Evolutionary conservation across 2,797 vertebrate species (phyloP).

Genomic region (Paramormyrops hopkinsi): DNA sequence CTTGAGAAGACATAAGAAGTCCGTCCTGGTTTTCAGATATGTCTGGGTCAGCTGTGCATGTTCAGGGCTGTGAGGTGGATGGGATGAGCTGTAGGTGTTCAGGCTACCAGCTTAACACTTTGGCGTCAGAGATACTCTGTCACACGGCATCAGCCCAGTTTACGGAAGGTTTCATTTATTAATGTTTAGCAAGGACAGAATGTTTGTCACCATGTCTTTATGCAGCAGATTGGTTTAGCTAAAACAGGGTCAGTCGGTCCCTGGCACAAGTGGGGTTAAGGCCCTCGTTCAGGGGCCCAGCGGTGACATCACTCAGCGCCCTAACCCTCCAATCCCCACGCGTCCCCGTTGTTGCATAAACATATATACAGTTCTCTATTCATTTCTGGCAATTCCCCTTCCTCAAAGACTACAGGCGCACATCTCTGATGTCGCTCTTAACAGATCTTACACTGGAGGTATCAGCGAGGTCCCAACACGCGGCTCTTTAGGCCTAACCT

Average conservation of each 20-base stretch:
- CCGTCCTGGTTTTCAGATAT: slow-evolving; percentile 41
- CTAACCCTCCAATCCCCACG: neutral
- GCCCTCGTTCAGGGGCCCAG: neutral
- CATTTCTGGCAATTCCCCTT: neutral
- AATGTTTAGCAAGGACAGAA: neutral
- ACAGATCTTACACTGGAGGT: neutral
- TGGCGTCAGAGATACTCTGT: neutral
- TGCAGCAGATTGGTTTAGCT: neutral
- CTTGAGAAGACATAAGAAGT: slow-evolving; percentile 41
- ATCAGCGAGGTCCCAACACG: neutral
- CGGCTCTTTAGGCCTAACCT: neutral
- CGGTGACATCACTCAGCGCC: neutral
- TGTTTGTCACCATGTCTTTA: neutral
- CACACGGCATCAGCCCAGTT: neutral
- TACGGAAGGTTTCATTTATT: neutral
- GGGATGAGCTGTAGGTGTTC: neutral
- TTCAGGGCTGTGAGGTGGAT: neutral
- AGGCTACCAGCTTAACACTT: neutral
- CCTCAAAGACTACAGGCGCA: neutral
- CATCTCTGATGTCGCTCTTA: neutral
- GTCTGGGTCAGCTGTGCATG: slow-evolving; percentile 40
- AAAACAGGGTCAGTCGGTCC: neutral
- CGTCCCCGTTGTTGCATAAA: neutral
- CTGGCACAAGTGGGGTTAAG: neutral
- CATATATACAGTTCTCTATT: neutral